A percentile compares a stretch with the other conserved stretches of the same genome.
phyloP scores from a whole-genome alignment of 2,797 vertebrate species.

The Sciurus carolinensis region DNA sequence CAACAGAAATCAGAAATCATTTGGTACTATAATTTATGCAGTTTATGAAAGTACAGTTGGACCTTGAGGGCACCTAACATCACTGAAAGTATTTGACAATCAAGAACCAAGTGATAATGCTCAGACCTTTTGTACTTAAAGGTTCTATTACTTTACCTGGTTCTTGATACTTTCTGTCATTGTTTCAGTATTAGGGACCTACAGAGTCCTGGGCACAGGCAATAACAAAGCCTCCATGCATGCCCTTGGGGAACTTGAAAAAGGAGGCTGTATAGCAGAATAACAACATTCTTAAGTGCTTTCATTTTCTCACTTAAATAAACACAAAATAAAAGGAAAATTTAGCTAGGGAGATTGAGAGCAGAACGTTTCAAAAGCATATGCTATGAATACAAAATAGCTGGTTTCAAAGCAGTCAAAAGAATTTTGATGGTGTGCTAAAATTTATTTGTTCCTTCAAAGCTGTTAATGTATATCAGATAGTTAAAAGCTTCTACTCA shows the following conservation, averaged over 20 bases:
- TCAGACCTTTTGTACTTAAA: not conserved
- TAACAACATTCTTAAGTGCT: slow-evolving; percentile 75
- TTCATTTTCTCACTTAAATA: slow-evolving; percentile 78
- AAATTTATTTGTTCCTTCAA: slow-evolving; percentile 78
- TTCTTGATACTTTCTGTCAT: slow-evolving; percentile 23
- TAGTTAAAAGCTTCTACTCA: slow-evolving; percentile 75
- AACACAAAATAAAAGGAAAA: slow-evolving; percentile 76
- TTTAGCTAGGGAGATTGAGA: slow-evolving; percentile 70
- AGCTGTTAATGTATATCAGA: slow-evolving; percentile 68
- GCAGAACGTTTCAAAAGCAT: slow-evolving; percentile 72
- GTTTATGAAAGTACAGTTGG: slow-evolving; percentile 40
- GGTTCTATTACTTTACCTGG: not conserved
- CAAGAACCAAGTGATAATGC: slow-evolving; percentile 38
- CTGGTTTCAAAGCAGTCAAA: slow-evolving; percentile 70
- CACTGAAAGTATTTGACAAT: slow-evolving; percentile 62
- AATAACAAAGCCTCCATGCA: slow-evolving; percentile 55
- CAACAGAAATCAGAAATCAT: slow-evolving; percentile 56
- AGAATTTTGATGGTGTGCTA: slow-evolving; percentile 71
- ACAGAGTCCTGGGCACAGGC: slow-evolving; percentile 4
- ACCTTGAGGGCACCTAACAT: slow-evolving; percentile 26
- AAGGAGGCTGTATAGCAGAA: slow-evolving; percentile 59
- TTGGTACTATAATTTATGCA: not conserved
- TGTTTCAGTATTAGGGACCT: slow-evolving; percentile 60
- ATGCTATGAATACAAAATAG: slow-evolving; percentile 73
- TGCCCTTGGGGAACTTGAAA: slow-evolving; percentile 51